Base-by-base conservation (phyloP, 2,113 vertebrate genomes). In the Gulo gulo region DNA sequence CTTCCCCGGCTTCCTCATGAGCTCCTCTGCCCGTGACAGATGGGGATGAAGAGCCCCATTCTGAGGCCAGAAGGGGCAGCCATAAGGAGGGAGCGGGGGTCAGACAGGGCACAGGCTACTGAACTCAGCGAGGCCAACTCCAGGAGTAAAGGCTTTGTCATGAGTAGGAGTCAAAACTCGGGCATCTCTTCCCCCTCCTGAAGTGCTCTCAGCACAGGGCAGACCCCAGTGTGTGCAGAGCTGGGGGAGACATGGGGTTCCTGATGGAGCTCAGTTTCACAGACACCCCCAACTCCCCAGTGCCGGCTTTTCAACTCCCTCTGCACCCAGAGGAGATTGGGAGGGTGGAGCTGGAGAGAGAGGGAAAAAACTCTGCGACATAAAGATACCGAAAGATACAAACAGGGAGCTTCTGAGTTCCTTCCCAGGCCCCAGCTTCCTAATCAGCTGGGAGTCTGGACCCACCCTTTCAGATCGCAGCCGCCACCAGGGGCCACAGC, bases 401-500 rank as follows among this genome's bases (percentile, higher is more conserved):
- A 73, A 81, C n/a, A 67, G 61, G 13, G 50, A 83, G 39, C 39
- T 80, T 57, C 18, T 21, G 91, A 63, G 13, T 82, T 65, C 61
- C 12, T 79, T 79, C 31, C n/a, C 52, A 52, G 55, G 78, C 88
- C 88, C 15, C 39, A 76, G 67, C 26, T 94, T 95, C 69, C 87
- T 47, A 86, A 83, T 63, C 24, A 31, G 6, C 29, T 39, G 14
- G 65, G 82, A 89, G n/a, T 61, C 71, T 8, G 1, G 24, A 73
- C 71, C 74, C 36, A 11, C 52, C 80, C 61, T 57, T 91, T 90
- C 80, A 84, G 94, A 94, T 92, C 89, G 50, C 71, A 97, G 47
- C 57, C 4, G 6, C 57, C 59, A 71, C 67, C 63, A 26, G 1
- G 8, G 83, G 82, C 92, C 42, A 47, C n/a, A 18, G 71, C 59